A percentile compares a stretch with the other conserved stretches of the same genome.
Evolutionary conservation across 2,888 invertebrate genomes (phyloP).

Genomic region (Lampropteryx suffumata): DNA sequence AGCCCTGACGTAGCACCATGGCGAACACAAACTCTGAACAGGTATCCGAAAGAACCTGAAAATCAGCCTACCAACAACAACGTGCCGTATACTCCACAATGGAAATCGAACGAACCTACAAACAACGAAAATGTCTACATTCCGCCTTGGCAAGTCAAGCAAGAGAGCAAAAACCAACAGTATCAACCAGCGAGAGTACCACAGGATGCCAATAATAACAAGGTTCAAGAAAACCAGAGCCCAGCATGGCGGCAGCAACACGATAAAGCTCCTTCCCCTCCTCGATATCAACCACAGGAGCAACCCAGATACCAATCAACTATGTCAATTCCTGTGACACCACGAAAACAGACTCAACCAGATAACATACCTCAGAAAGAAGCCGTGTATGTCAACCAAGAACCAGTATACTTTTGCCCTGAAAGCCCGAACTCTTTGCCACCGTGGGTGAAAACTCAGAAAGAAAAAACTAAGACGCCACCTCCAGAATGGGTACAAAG

Average conservation of each 20-base stretch:
- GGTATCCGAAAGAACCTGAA: constrained; percentile 58
- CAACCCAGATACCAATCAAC: constrained; percentile 73
- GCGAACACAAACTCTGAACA: constrained; percentile 68
- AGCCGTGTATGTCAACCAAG: constrained; percentile 72
- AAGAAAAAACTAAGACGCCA: constrained; percentile 77
- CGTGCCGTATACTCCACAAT: constrained; percentile 60
- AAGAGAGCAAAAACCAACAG: constrained; percentile 52
- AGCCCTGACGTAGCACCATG: constrained; percentile 64
- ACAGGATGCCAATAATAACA: constrained; percentile 63
- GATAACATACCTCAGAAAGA: constrained; percentile 63
- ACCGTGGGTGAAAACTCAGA: constrained; percentile 75
- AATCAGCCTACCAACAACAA: constrained; percentile 52
- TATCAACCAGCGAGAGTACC: constrained; percentile 60
- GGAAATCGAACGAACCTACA: constrained; percentile 62
- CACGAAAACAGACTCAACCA: constrained; percentile 55
- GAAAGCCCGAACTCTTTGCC: constrained; percentile 75
- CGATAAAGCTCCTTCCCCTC: constrained; percentile 45
- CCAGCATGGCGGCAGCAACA: constrained; percentile 62
- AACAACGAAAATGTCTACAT: constrained; percentile 56
- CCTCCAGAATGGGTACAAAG: constrained; percentile 75
- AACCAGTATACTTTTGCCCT: constrained; percentile 72
- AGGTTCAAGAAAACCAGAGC: constrained; percentile 50
- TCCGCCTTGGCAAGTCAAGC: constrained; percentile 57
- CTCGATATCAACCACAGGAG: constrained; percentile 48
- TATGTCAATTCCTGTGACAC: constrained; percentile 76